These are phyloP conservation scores for Ips nitidus DNA, from an alignment of 1,140 invertebrate species.

Conservation along the genomic window DNA sequence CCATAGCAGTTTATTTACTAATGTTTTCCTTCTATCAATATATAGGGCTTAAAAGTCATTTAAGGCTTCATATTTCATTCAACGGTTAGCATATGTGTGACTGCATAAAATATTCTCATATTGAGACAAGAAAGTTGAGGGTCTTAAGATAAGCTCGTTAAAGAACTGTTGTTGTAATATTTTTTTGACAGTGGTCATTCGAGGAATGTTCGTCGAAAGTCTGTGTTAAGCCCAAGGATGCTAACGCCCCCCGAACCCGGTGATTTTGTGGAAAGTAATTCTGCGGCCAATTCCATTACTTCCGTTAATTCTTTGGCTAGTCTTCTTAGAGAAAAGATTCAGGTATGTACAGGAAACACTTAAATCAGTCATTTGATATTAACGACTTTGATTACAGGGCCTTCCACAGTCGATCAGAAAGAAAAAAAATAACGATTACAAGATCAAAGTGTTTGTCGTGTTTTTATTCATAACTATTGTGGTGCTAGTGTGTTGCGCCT, in stretches of 20 bases:
- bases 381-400: slow-evolving; percentile 45
- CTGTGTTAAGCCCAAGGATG: slow-evolving; percentile 52
- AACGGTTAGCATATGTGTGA: too few species aligned
- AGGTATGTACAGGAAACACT: slow-evolving; percentile 56
- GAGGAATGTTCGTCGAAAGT: slow-evolving; percentile 51
- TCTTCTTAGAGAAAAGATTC: slow-evolving; percentile 77
- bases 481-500: slow-evolving; percentile 79
- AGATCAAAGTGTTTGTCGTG: slow-evolving; percentile 76
- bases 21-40: slow-evolving; percentile 6
- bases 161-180: neutral
- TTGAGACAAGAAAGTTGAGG: too few species aligned
- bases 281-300: slow-evolving; percentile 73
- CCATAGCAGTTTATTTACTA: slow-evolving; percentile 27
- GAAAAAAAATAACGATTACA: slow-evolving; percentile 67
- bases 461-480: slow-evolving; percentile 78
- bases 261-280: slow-evolving; percentile 45
- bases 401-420: slow-evolving; percentile 58
- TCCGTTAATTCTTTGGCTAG: slow-evolving; percentile 81
- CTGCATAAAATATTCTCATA: too few species aligned
- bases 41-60: too few species aligned
- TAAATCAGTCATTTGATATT: neutral
- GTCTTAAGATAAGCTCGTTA: too few species aligned
- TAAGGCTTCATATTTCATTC: too few species aligned
- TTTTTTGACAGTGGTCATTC: slow-evolving; percentile 43
- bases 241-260: slow-evolving; percentile 53